phyloP scores from a whole-genome alignment of 2,113 vertebrate genomes.

The Trogon melanurus region DNA sequence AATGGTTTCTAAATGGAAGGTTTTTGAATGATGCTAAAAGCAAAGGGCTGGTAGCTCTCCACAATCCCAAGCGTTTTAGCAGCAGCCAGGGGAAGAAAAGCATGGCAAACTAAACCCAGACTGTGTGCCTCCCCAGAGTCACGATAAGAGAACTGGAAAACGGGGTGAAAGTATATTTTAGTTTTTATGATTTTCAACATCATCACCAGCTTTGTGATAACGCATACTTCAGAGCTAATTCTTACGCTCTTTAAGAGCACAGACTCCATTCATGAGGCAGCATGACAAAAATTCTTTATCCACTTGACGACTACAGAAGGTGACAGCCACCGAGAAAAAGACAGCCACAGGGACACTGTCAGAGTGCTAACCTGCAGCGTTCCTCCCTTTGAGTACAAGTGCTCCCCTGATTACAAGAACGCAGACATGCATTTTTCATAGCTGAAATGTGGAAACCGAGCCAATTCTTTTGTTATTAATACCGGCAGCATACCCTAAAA shows the following conservation, averaged over 20 bases:
- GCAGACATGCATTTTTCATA: constrained; percentile 41
- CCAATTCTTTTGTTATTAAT: constrained; percentile 48
- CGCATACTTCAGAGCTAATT: constrained; percentile 53
- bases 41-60: constrained; percentile 26
- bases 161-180: background rate
- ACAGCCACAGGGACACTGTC: constrained; percentile 26
- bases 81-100: background rate
- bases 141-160: background rate
- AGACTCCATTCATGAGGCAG: constrained; percentile 59
- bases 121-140: background rate
- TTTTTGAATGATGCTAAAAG: constrained; percentile 61
- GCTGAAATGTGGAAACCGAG: background rate
- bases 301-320: constrained; percentile 63
- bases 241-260: constrained; percentile 42
- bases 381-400: background rate
- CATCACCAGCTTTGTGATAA: background rate
- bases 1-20: constrained; percentile 55
- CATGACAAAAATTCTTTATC: constrained; percentile 69
- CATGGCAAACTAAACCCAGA: constrained; percentile 31
- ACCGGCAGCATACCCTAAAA: constrained; percentile 23
- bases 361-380: constrained; percentile 56
- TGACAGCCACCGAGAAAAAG: constrained; percentile 47
- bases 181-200: constrained; percentile 18
- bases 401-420: constrained; percentile 1
- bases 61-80: constrained; percentile 11